phyloP scores from a whole-genome alignment of 2,888 invertebrate species.

The Pristionchus entomophagus region DNA sequence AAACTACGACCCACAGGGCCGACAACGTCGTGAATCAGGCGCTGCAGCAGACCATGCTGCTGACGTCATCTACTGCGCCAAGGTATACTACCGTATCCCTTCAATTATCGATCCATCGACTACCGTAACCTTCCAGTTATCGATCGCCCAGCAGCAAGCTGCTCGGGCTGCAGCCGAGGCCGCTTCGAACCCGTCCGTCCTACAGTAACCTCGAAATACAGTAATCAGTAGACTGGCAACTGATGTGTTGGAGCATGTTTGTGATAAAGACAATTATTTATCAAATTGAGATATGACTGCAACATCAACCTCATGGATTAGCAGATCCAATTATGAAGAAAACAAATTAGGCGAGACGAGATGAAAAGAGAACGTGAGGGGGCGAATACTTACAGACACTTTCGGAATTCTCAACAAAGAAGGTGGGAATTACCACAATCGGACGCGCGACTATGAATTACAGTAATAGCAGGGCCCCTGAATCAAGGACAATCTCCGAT shows the following conservation, averaged over 20 bases:
- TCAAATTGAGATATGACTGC: background rate
- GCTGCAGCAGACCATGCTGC: slow-evolving; percentile 67
- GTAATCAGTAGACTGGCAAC: background rate
- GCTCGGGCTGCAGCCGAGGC: background rate
- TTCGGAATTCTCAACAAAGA: background rate
- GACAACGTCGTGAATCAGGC: slow-evolving; percentile 70
- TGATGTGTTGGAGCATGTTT: background rate
- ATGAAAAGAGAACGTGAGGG: background rate
- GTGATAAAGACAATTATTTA: background rate
- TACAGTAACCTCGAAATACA: slow-evolving; percentile 39
- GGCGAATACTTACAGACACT: slow-evolving; percentile 27
- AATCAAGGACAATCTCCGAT: background rate
- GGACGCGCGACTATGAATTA: background rate
- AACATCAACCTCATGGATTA: background rate
- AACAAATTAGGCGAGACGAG: background rate
- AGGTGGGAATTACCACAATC: background rate
- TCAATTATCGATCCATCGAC: background rate
- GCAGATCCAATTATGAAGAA: slow-evolving; percentile 9
- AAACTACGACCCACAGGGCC: slow-evolving; percentile 55
- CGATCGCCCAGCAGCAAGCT: slow-evolving; percentile 29
- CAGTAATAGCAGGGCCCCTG: background rate
- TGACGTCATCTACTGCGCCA: slow-evolving; percentile 68
- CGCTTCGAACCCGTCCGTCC: background rate
- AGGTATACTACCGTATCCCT: background rate
- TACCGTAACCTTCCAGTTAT: slow-evolving; percentile 24